Evolutionary conservation across 2,113 vertebrate species (phyloP), one percentile per base, ranked within the genome.

Genomic region (Tauraco erythrolophus): DNA sequence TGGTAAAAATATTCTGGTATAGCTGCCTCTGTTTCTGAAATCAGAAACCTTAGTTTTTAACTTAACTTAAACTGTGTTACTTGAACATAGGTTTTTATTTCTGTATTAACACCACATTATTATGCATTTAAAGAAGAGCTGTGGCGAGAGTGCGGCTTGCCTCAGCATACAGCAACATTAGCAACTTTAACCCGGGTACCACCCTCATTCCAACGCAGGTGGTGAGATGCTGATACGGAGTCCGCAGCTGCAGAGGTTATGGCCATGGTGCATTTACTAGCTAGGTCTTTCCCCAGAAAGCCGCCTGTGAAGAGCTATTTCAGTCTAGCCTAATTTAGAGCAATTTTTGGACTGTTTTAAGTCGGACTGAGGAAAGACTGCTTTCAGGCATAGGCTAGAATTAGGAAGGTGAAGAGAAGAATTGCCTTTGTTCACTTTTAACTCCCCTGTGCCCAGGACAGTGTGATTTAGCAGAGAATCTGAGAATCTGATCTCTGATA

Each of bases 1-100:
- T 86, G 68, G 85, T 88, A 82, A 94, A 82, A 95, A 92, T 89
- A 83, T 78, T 94, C 66, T 94, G 60, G 74, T 90, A 90, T 64
- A 81, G 74, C 74, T 66, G 75, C 53, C 25, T 88, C 66, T 48
- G 22, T 39, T 88, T 84, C 83, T 96, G 89, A 87, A 88, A 94
- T 19, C 30, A 85, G 61, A 96, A 89, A 37, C 33, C 19, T 77
- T 89, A n/a, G 17, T 9, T 79, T 97, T 69, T 77, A 58, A 74
- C 85, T 95, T 85, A 54, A 89, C 77, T 75, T 91, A 41, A 21
- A 64, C 24, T 58, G 8, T 53, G 33, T 65, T 83, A 31, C 39
- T 91, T 91, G 62, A 81, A 80, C 30, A 53, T 18, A 41, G 4
- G 1, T 37, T 89, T 92, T 92, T 71, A 72, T 78, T 89, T 84